phyloP scores from a whole-genome alignment of 2,888 invertebrate species.

The Rhogogaster chlorosoma region DNA sequence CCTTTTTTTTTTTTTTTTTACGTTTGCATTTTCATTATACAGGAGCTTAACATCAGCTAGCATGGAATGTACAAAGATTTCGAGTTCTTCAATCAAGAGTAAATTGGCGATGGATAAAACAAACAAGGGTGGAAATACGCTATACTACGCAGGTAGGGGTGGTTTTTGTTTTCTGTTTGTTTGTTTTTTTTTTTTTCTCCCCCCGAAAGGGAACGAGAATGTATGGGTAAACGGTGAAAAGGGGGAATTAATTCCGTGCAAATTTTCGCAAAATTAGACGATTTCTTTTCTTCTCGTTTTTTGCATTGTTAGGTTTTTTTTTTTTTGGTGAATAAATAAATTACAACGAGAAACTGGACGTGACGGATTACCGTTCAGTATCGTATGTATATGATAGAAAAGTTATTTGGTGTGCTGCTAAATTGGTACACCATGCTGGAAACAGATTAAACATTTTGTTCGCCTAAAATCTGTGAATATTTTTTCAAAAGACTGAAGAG shows the following conservation, averaged over 20 bases:
- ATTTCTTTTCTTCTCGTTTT: background rate
- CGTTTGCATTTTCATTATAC: background rate
- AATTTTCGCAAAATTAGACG: background rate
- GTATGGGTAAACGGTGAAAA: background rate
- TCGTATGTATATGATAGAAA: slow-evolving; percentile 1
- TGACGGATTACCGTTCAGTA: background rate
- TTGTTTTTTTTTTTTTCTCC: background rate
- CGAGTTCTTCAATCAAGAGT: slow-evolving; percentile 19
- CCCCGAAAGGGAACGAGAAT: background rate
- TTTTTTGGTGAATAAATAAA: background rate
- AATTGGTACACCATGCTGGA: slow-evolving; percentile 38
- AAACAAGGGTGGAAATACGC: background rate
- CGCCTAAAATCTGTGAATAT: background rate
- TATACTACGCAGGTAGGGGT: background rate
- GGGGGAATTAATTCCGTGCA: background rate
- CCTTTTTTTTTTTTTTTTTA: slow-evolving; percentile 4
- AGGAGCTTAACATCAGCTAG: slow-evolving; percentile 3
- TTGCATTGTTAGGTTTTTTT: background rate
- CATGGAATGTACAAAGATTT: slow-evolving; percentile 35
- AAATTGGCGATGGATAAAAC: background rate
- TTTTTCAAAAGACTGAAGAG: background rate
- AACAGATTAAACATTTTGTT: slow-evolving; percentile 3
- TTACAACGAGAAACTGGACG: background rate
- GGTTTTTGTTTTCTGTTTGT: background rate
- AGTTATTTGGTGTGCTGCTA: background rate